Conservation (phyloP, 2,113 vertebrate species). For the Nesospiza acunhae region DNA sequence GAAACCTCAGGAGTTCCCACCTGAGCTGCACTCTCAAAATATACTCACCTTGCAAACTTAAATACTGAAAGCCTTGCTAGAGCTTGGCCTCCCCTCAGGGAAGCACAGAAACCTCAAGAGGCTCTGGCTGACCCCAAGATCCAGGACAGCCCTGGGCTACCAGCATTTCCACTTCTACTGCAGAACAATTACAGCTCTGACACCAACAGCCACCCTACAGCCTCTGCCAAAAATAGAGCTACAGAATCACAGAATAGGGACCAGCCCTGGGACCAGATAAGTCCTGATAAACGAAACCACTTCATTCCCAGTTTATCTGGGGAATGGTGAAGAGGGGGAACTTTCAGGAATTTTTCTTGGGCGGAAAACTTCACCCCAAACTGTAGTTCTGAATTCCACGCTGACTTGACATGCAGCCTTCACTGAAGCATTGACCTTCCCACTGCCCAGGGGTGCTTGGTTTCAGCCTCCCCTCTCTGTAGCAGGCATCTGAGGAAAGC, state of each 20-base stretch:
- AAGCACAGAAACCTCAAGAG: neutral
- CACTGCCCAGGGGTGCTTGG: fast-evolving
- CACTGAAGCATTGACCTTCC: neutral
- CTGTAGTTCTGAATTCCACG: neutral
- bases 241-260: neutral
- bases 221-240: neutral
- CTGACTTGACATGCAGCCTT: neutral
- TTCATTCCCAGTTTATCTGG: neutral
- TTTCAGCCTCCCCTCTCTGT: neutral
- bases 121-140: neutral
- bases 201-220: neutral
- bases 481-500: neutral
- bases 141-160: neutral
- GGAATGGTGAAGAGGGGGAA: neutral
- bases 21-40: neutral
- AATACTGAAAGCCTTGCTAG: neutral
- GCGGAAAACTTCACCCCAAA: neutral
- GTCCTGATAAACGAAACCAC: neutral
- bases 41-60: neutral
- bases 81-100: neutral
- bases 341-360: neutral
- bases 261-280: neutral
- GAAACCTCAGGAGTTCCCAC: neutral
- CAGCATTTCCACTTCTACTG: neutral
- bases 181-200: neutral